phyloP scores from a whole-genome alignment of 2,797 vertebrate species.

The Alca torda region DNA sequence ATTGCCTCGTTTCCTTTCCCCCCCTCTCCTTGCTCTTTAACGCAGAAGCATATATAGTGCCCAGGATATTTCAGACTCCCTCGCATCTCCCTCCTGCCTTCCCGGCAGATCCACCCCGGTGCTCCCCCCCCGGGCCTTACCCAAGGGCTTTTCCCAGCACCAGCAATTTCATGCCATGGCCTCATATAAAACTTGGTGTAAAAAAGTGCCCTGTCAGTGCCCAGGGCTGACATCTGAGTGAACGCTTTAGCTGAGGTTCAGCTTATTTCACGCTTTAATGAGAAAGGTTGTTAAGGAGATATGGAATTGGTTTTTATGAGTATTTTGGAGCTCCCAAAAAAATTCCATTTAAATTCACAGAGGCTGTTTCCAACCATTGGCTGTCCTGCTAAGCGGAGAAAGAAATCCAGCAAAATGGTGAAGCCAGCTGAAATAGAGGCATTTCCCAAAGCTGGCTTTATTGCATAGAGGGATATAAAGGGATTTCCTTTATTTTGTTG shows the following conservation, averaged over 20 bases:
- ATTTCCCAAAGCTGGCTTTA: not conserved
- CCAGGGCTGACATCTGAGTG: not conserved
- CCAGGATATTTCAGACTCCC: not conserved
- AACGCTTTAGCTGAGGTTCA: not conserved
- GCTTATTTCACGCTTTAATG: constrained; percentile 14
- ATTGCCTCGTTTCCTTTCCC: not conserved
- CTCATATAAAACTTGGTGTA: not conserved
- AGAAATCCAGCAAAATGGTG: not conserved
- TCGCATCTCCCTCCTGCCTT: not conserved
- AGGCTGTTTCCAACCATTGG: not conserved
- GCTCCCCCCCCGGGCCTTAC: not conserved
- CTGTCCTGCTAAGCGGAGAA: not conserved
- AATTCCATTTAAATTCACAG: not conserved
- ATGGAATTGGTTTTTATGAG: not conserved
- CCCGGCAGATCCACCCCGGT: not conserved
- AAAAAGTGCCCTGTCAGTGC: not conserved
- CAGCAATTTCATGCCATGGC: not conserved
- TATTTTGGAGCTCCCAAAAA: not conserved
- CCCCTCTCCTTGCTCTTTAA: not conserved
- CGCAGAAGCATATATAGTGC: fast-evolving
- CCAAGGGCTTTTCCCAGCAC: not conserved
- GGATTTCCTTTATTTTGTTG: not conserved
- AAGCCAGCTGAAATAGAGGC: not conserved
- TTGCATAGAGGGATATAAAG: not conserved
- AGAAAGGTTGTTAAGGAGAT: constrained; percentile 3